Percentiles rank a stretch among this genome's conserved stretches.
phyloP scores from a whole-genome alignment of 1,140 invertebrate genomes.

The Drosophila trapezifrons region DNA sequence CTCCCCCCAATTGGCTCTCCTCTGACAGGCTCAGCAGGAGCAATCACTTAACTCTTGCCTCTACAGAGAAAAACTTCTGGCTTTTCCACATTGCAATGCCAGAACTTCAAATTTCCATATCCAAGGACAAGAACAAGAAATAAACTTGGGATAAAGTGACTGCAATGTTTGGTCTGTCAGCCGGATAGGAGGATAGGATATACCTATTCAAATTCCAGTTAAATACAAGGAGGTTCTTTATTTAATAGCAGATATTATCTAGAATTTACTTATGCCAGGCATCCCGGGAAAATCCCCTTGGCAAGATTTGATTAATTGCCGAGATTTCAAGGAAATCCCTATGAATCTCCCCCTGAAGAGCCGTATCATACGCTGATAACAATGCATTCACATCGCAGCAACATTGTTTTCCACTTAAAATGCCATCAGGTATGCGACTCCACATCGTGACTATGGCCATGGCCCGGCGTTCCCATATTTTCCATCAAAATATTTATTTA shows the following conservation, averaged over 20 bases:
- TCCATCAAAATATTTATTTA: constrained; percentile 42
- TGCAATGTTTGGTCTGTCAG: constrained; percentile 9
- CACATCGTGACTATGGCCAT: neutral
- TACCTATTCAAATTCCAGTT: constrained; percentile 8
- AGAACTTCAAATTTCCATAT: constrained; percentile 9
- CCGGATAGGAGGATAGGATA: neutral
- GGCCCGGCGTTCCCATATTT: constrained; percentile 7
- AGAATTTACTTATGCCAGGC: neutral
- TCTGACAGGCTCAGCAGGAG: constrained; percentile 36
- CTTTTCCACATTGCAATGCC: constrained; percentile 22
- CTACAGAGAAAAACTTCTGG: neutral
- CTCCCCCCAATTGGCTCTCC: constrained; percentile 2
- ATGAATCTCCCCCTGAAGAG: neutral
- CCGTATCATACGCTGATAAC: constrained; percentile 19
- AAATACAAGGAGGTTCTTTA: neutral
- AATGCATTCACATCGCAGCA: constrained; percentile 24
- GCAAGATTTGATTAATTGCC: neutral
- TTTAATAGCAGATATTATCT: neutral
- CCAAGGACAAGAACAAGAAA: neutral
- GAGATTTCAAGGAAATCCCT: constrained; percentile 7
- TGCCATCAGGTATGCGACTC: constrained; percentile 30
- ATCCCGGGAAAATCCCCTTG: neutral
- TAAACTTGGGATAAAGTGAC: neutral
- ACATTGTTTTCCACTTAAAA: constrained; percentile 73
- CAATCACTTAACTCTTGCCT: constrained; percentile 45